phyloP scores from a whole-genome alignment of 2,888 invertebrate genomes.

The Spisula solida region DNA sequence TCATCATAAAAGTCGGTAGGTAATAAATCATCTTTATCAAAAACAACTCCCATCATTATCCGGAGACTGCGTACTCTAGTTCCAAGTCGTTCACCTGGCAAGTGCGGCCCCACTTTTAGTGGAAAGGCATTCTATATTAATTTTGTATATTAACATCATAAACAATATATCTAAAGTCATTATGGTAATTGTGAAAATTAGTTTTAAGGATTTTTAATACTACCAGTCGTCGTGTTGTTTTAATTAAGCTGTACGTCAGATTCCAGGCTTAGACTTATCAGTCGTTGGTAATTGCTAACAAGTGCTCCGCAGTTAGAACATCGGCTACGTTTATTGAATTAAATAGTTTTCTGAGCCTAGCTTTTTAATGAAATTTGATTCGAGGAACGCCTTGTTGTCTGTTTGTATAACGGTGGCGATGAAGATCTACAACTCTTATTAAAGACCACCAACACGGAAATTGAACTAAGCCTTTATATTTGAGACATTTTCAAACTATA shows the following conservation, averaged over 20 bases:
- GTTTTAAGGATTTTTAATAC: not conserved
- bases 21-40: not conserved
- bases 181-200: not conserved
- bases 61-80: too few species aligned
- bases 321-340: conserved; percentile 43
- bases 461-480: not conserved
- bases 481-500: not conserved
- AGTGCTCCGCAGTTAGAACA: conserved; percentile 36
- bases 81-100: too few species aligned
- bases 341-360: conserved; percentile 33
- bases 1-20: too few species aligned
- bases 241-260: conserved; percentile 11
- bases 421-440: conserved; percentile 1
- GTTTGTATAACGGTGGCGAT: not conserved
- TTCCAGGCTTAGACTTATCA: conserved; percentile 42
- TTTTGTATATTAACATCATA: not conserved
- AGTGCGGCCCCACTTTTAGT: too few species aligned
- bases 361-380: conserved; percentile 35
- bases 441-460: conserved; percentile 32
- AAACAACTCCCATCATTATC: not conserved
- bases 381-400: conserved; percentile 32
- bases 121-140: not conserved
- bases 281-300: conserved; percentile 44
- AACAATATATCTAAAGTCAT: not conserved
- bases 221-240: not conserved